These are phyloP conservation scores for Eurosta solidaginis DNA, from an alignment of 1,140 invertebrate genomes.

Conservation along the genomic window DNA sequence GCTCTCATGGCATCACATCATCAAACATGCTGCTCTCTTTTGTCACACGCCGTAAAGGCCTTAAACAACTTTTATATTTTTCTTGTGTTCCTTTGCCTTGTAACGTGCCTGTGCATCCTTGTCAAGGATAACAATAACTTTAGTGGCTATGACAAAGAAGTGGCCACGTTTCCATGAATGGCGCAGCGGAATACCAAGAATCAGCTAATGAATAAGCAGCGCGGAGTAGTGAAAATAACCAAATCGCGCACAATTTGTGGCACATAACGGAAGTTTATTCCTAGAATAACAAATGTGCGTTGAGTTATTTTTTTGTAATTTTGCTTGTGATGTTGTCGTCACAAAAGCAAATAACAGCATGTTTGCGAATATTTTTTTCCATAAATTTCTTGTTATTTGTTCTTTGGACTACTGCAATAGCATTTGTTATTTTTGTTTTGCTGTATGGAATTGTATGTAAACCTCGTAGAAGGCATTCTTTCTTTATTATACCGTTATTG, in stretches of 20 bases:
- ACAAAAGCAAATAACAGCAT: neutral
- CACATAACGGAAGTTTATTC: neutral
- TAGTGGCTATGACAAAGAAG: neutral
- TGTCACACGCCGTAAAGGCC: no score
- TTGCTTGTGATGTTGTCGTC: neutral
- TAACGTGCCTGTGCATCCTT: slow-evolving; percentile 30
- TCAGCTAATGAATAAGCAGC: neutral
- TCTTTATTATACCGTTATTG: no score
- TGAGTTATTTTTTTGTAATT: neutral
- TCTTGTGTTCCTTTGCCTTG: no score
- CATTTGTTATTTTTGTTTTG: no score
- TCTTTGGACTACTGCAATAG: no score
- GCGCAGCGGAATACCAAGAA: neutral
- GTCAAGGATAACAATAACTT: slow-evolving; percentile 29
- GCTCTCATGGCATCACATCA: no score
- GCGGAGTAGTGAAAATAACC: neutral
- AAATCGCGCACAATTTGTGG: neutral
- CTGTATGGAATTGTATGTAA: no score
- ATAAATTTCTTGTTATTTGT: no score
- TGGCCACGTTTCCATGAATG: neutral
- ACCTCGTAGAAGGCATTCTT: no score
- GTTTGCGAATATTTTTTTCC: no score
- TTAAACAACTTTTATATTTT: no score
- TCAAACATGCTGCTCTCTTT: no score
- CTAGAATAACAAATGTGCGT: neutral